Evolutionary conservation across 2,113 vertebrate species (phyloP), one percentile per base, ranked within the genome.

Genomic region (Bostrychus sinensis): DNA sequence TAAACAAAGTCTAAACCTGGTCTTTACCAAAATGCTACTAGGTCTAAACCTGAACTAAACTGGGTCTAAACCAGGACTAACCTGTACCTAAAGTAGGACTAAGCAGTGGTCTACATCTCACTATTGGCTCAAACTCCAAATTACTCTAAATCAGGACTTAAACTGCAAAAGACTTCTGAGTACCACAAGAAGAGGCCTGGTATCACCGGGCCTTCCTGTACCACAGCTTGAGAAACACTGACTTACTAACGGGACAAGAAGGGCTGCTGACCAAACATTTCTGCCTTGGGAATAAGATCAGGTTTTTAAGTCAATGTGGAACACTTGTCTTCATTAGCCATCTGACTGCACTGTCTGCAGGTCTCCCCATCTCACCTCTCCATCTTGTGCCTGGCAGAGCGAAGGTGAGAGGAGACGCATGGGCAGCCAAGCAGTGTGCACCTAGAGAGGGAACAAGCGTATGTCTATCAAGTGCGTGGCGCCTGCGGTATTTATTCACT

Each of bases 361-460:
- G 39, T 71, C 65, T 48, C 34, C 45, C 45, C 37, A 45, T 22
- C 42, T 17, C 17, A 43, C 43, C 25, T 19, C 60, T 54, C 42
- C 51, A 17, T 45, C 51, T 62, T 32, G 36, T 32, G 62, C 43
- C 22, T 61, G 73, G 75, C 43, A 63, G 81, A 84, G 56, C 66
- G 77, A 81, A 38, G 56, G 16, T 72, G 54, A 45, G 43, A 63
- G 45, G 62, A 69, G 54, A 71, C 2, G 78, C 82, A 66, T 51
- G 70, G 64, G 38, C 68, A 34, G 69, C 53, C 70, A 62, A 80
- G 82, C 70, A 14, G 28, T 9, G 38, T n/a, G 34, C 13, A 48
- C 46, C 54, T 28, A 43, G 30, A 46, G 36, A 30, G 30, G 55
- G 30, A 34, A 45, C 34, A 32, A 19, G 61, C 61, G 53, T 14